Evolutionary conservation across 92 coral and sea anemone species (phyloP).

Genomic region (Meandrina meandrites): DNA sequence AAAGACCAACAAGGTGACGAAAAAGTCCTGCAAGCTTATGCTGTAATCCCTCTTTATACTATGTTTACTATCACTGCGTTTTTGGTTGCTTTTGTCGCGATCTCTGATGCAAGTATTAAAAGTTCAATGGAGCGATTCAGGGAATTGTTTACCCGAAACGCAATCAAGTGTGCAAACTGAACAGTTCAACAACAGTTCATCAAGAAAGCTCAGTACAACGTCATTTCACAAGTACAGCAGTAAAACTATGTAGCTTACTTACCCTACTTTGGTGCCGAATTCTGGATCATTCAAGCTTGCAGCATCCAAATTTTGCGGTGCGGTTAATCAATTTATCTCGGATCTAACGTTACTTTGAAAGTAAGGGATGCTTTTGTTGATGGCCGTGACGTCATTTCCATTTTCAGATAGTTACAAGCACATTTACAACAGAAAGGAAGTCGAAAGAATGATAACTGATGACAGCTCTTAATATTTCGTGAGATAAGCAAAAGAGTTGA

Average conservation of each 20-base stretch:
- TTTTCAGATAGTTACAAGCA: neutral
- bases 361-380: neutral
- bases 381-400: constrained; percentile 15
- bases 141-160: neutral
- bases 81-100: neutral
- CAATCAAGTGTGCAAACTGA: neutral
- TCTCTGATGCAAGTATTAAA: neutral
- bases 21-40: neutral
- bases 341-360: neutral
- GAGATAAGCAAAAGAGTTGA: neutral
- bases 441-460: neutral
- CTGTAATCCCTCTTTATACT: neutral
- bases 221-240: neutral
- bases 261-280: neutral
- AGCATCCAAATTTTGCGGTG: neutral
- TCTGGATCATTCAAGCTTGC: neutral
- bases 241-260: neutral
- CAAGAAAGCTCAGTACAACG: neutral
- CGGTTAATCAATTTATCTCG: neutral
- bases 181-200: neutral
- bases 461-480: neutral
- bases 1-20: neutral
- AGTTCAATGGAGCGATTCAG: neutral
- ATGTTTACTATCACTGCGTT: neutral
- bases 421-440: neutral